These are phyloP conservation scores for Drosophila nasuta DNA, from an alignment of 1,140 invertebrate genomes.

Conservation along the genomic window DNA sequence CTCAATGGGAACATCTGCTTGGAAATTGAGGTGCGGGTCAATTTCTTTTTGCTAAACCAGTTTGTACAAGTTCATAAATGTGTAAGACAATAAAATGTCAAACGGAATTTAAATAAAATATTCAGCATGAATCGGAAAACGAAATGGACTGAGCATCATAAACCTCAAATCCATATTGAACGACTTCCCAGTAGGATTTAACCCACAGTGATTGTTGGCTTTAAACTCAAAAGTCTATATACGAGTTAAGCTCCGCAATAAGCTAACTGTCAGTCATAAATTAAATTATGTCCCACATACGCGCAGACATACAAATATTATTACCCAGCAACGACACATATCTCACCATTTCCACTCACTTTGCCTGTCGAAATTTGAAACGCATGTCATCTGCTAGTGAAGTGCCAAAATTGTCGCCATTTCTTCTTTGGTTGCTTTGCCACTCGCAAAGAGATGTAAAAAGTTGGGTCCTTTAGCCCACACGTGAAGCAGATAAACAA, in stretches of 20 bases:
- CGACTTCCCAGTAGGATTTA: slow-evolving; percentile 1
- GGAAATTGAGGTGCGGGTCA: slow-evolving; percentile 11
- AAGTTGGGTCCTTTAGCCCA: slow-evolving; percentile 33
- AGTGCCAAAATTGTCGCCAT: slow-evolving; percentile 50
- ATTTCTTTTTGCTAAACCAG: slow-evolving; percentile 8
- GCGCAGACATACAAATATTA: slow-evolving; percentile 4
- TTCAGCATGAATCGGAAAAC: slow-evolving; percentile 5
- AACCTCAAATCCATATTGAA: slow-evolving; percentile 1
- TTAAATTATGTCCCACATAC: slow-evolving; percentile 41
- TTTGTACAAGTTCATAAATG: slow-evolving; percentile 15
- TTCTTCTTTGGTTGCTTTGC: slow-evolving; percentile 22
- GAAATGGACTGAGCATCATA: slow-evolving; percentile 7
- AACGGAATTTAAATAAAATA: slow-evolving; percentile 18
- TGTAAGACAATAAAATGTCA: slow-evolving; percentile 20
- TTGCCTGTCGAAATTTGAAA: slow-evolving; percentile 28
- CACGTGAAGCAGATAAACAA: slow-evolving; percentile 28
- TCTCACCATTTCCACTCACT: slow-evolving; percentile 30
- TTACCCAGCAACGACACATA: slow-evolving; percentile 6
- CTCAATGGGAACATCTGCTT: slow-evolving; percentile 7
- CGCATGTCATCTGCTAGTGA: slow-evolving; percentile 57
- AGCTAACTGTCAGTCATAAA: slow-evolving; percentile 40
- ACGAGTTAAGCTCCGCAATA: slow-evolving; percentile 1
- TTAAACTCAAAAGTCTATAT: background rate
- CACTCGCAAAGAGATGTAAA: slow-evolving; percentile 2
- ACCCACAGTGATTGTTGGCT: slow-evolving; percentile 5